Evolutionary conservation across 1,140 invertebrate genomes (phyloP), one percentile per base, ranked within the genome.

Genomic region (Drosophila funebris): DNA sequence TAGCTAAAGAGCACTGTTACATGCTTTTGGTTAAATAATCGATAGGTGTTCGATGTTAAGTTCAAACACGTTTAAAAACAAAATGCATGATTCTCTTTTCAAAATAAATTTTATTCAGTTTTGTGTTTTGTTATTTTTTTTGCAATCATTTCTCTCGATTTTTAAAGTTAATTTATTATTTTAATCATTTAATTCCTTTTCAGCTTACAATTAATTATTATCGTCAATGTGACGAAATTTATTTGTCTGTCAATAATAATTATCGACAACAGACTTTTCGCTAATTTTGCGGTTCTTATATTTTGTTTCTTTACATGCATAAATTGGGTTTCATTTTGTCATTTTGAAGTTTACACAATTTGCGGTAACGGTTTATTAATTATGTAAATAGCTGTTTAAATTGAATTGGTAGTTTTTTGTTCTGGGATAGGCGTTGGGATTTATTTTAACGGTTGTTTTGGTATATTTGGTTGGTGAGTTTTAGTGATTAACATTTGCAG

Each of bases 141-240:
- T 48, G 83, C 78, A 89, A 73, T 83, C 84, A 87, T 87, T 85
- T 82, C 83, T 87, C 83, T 88, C 79, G 78, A 78, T 88, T 90
- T 90, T 83, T 87, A 87, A 88, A 83, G 75, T 83, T 88, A 88
- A 76, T 77, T 88, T 80, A 82, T 80, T 90, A 83, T 87, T 88
- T 83, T 90, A 90, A 76, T 90, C 66, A 90, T 81, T 87, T 90
- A 87, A 90, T 90, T 90, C 76, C 73, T 76, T 90, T 85, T 82
- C 64, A 24, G 39, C 82, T 87, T 87, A 87, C 18, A 82, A 71
- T 84, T 90, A 90, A 73, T 90, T 90, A 82, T 90, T 90, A 90
- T 90, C 87, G 87, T 90, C 87, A 90, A 90, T 90, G 87, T 90
- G 87, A 90, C 87, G 87, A 90, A 90, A 77, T 64, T 88, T 90